Base-by-base conservation (phyloP, 2,797 vertebrate species). In the Knipowitschia caucasica region DNA sequence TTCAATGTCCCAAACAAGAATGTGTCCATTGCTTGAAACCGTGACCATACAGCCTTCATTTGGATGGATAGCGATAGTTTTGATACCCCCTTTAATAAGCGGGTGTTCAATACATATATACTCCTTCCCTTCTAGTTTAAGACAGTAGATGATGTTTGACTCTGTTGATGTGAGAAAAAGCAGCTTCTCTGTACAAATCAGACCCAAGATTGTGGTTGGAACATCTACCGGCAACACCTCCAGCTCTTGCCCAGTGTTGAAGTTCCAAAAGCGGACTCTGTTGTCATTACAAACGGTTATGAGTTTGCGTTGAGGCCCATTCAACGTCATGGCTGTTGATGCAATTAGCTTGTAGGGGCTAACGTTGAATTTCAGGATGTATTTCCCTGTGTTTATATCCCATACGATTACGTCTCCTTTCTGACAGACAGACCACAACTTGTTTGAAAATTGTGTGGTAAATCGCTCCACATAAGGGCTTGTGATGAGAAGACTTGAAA, bases 221-320 rank as follows among this genome's bases (percentile, higher is more conserved):
- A 71, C 2, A 0, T 3, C 10, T 2, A 50, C 5, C 0, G 36
- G 7, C 5, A 31, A 21, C 1, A 23, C 20, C 0, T 1, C 3
- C 0, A 66, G 33, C 26, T 56, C 4, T 24, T 2, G 1, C 3
- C 62, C 53, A 1, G 1, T 59, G 53, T 55, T 68, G 4, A 63
- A 64, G 35, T 71, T 73, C 64, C 64, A 64, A 18, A 53, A 2
- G 17, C 29, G 49, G 6, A 73, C 20, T 38, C 39, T 58, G 3
- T 53, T 10, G 21, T 71, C 43, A 8, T 49, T 11, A 2, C 42
- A 31, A 25, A 38, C n/a, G 2, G 50, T 47, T 18, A 77, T 38
- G 0, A 73, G 38, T 38, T 46, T 57, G 2, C 51, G 55, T 12
- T 53, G 17, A 0, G 11, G 0, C 3, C 3, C n/a, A 17, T 71